Conservation (phyloP, 2,797 vertebrate species). For the Crypturellus tataupa region DNA sequence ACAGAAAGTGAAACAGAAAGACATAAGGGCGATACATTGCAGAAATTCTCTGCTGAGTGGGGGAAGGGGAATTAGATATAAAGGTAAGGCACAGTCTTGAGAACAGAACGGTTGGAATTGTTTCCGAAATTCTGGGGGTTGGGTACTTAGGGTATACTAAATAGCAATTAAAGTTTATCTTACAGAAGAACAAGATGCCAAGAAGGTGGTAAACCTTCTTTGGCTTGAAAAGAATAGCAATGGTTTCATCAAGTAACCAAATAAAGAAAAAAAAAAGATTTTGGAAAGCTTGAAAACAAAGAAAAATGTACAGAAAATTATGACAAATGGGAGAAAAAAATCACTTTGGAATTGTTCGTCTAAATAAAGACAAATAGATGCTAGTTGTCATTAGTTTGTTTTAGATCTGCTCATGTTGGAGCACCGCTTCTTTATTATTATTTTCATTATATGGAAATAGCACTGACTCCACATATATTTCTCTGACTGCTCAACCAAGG, state of each 20-base stretch:
- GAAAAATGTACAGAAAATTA: not conserved
- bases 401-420: not conserved
- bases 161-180: not conserved
- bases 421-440: not conserved
- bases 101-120: not conserved
- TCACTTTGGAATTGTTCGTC: not conserved
- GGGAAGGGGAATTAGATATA: not conserved
- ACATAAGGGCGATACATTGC: not conserved
- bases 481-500: not conserved
- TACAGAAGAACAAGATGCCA: not conserved
- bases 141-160: not conserved
- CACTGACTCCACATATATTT: not conserved
- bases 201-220: not conserved
- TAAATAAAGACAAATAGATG: not conserved
- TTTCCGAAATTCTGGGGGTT: not conserved
- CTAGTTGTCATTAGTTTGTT: not conserved
- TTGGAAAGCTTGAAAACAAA: not conserved
- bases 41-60: slow-evolving; percentile 16
- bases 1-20: not conserved
- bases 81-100: not conserved
- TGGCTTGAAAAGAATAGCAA: not conserved
- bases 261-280: not conserved
- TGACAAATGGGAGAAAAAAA: not conserved
- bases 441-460: not conserved
- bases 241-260: not conserved